Conservation (phyloP, 2,797 vertebrate genomes). For the Sebastes elongatus region DNA sequence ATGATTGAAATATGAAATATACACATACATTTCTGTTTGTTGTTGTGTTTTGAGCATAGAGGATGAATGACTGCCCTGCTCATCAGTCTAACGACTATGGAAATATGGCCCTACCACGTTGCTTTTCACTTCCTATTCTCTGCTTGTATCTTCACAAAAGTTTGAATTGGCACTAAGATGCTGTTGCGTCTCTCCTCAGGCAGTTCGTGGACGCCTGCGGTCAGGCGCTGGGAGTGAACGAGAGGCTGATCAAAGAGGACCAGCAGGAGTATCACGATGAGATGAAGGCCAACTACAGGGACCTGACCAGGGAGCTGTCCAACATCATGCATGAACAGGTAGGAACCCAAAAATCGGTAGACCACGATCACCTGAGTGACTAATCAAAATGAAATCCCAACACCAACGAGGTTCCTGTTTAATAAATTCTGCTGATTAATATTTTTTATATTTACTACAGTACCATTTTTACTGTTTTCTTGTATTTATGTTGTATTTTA, state of each 20-base stretch:
- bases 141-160: background rate
- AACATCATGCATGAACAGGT: conserved; percentile 97
- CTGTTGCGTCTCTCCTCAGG: conserved; percentile 73
- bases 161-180: background rate
- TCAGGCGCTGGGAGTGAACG: conserved; percentile 90
- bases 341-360: background rate
- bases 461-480: background rate
- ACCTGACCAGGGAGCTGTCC: conserved; percentile 93
- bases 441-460: background rate
- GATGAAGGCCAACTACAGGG: conserved; percentile 96
- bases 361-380: background rate
- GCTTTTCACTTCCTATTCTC: background rate
- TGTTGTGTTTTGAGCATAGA: no score
- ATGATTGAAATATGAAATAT: no score
- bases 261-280: conserved; percentile 97
- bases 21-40: no score
- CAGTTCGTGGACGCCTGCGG: conserved; percentile 97
- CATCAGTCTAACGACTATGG: no score
- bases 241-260: conserved; percentile 95
- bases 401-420: background rate
- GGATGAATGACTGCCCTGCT: no score
- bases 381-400: background rate
- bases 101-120: no score
- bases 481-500: background rate
- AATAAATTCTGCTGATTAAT: background rate